These are phyloP conservation scores for Paraplagusia blochii DNA, from an alignment of 2,113 vertebrate species.

Conservation along the genomic window DNA sequence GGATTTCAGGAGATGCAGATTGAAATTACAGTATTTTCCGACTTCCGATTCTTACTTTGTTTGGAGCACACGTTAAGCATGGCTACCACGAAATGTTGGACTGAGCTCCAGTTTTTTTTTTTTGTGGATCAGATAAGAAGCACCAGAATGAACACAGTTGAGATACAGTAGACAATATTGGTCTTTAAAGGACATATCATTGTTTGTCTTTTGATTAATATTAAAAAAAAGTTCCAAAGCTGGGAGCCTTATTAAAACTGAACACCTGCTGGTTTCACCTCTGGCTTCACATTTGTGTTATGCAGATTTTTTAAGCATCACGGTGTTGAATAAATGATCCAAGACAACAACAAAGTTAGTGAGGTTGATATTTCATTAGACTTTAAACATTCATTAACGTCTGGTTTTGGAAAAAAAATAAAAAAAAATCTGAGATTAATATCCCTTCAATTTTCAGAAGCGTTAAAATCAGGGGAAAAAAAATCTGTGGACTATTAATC, in stretches of 20 bases:
- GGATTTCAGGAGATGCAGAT: no score
- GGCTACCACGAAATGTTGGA: no score
- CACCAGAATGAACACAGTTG: conserved; percentile 4
- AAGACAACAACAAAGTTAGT: conserved; percentile 20
- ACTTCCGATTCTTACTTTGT: no score
- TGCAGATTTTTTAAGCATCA: conserved; percentile 33
- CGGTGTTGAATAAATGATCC: conserved; percentile 46
- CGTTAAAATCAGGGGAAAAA: conserved; percentile 36
- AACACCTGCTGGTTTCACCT: conserved; percentile 6
- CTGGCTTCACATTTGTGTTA: conserved; percentile 38
- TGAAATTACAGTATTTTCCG: no score
- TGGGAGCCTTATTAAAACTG: conserved; percentile 7
- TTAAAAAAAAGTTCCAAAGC: conserved; percentile 39
- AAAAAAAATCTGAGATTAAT: conserved; percentile 33
- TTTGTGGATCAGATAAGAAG: no score
- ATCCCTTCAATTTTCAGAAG: conserved; percentile 27
- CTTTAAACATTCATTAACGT: no score
- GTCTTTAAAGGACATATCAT: background rate
- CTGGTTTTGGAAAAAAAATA: no score
- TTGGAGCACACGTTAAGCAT: no score
- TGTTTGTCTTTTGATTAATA: conserved; percentile 12
- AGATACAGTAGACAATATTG: no score
- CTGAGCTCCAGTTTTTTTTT: no score
- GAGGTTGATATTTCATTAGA: conserved; percentile 27
- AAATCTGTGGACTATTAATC: conserved; percentile 60